Percentiles rank a stretch among this genome's conserved stretches.
Evolutionary conservation across 2,113 vertebrate genomes (phyloP).

Genomic region (Aphyosemion australe): DNA sequence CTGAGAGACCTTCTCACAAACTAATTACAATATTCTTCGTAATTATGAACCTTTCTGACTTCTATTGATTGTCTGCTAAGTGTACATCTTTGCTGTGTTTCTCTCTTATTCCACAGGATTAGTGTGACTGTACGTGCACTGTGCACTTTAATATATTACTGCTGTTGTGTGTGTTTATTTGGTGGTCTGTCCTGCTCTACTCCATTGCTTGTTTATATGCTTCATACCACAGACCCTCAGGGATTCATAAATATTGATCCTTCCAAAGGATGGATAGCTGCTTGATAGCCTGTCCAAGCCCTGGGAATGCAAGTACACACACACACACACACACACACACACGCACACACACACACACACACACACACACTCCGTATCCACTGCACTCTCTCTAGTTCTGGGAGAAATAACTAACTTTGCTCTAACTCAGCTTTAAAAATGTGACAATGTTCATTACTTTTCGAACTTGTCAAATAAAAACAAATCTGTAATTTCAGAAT

Average conservation of each 20-base stretch:
- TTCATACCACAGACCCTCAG: slow-evolving; percentile 92
- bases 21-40: slow-evolving; percentile 58
- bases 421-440: too few species aligned
- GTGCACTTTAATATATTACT: slow-evolving; percentile 38
- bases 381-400: slow-evolving; percentile 15
- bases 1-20: slow-evolving; percentile 14
- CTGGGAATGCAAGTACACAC: slow-evolving; percentile 79
- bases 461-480: too few species aligned
- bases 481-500: too few species aligned
- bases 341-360: slow-evolving; percentile 14
- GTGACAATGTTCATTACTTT: too few species aligned
- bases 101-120: background rate
- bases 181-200: slow-evolving; percentile 54
- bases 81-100: background rate
- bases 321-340: slow-evolving; percentile 21
- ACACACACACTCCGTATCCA: slow-evolving; percentile 12
- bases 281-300: slow-evolving; percentile 68
- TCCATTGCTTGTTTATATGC: slow-evolving; percentile 84
- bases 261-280: slow-evolving; percentile 84
- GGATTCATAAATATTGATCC: slow-evolving; percentile 99
- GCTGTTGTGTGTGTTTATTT: slow-evolving; percentile 29
- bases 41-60: slow-evolving; percentile 50
- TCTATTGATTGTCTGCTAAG: slow-evolving; percentile 41
- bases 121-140: slow-evolving; percentile 51
- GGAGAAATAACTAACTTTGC: too few species aligned